Conservation (phyloP, 1,140 invertebrate genomes). For the Drosophila sturtevanti region DNA sequence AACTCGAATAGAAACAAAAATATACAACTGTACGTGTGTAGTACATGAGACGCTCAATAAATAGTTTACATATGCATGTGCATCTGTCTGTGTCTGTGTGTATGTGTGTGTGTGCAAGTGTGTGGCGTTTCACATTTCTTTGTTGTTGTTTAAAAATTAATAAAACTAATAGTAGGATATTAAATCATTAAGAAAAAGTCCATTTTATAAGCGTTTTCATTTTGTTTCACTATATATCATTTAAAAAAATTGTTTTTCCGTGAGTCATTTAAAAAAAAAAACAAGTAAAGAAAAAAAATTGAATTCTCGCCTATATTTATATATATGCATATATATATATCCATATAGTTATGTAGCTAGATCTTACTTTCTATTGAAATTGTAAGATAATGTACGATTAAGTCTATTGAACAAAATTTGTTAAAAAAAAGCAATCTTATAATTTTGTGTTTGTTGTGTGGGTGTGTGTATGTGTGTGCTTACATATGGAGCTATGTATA, state of each 20-base stretch:
- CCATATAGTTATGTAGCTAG: neutral
- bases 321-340: neutral
- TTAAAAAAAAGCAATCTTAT: constrained; percentile 17
- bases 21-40: neutral
- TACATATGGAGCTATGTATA: constrained; percentile 19
- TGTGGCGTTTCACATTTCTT: constrained; percentile 22
- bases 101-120: constrained; percentile 14
- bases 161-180: constrained; percentile 43
- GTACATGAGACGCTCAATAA: constrained; percentile 40
- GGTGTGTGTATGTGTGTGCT: constrained; percentile 10
- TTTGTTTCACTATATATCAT: constrained; percentile 63
- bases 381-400: neutral
- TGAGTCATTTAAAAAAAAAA: neutral
- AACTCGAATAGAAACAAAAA: constrained; percentile 12
- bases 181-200: constrained; percentile 69
- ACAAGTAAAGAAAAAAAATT: neutral
- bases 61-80: constrained; percentile 53
- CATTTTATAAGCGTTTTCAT: constrained; percentile 74
- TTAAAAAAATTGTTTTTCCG: constrained; percentile 26
- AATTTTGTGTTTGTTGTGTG: constrained; percentile 2
- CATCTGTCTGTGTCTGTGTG: constrained; percentile 2
- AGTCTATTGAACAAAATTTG: constrained; percentile 4
- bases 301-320: neutral
- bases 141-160: constrained; percentile 41
- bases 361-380: neutral